phyloP scores from a whole-genome alignment of 2,888 invertebrate species.

The Acleris sparsana region DNA sequence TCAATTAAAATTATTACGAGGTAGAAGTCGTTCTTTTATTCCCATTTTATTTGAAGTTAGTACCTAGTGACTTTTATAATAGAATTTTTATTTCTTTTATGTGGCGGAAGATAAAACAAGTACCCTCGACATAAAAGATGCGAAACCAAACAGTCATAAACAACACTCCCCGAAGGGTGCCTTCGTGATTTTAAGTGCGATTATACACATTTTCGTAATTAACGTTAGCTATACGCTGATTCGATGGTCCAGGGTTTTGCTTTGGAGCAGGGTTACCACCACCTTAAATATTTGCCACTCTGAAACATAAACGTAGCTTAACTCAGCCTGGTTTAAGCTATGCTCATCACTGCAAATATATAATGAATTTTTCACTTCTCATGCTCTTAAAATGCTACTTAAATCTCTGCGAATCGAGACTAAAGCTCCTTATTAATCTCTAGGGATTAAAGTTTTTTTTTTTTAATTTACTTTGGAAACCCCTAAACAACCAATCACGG shows the following conservation, averaged over 20 bases:
- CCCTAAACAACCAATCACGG: too few relatives aligned
- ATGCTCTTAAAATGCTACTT: too few relatives aligned
- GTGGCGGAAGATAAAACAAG: constrained; percentile 22
- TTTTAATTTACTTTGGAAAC: too few relatives aligned
- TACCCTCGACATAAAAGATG: constrained; percentile 24
- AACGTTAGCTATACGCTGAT: constrained; percentile 11
- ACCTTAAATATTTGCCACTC: not conserved
- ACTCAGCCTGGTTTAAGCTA: too few relatives aligned
- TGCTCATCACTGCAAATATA: too few relatives aligned
- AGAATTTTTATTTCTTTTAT: constrained; percentile 8
- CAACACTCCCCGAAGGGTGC: constrained; percentile 26
- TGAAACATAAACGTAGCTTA: too few relatives aligned
- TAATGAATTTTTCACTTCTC: too few relatives aligned
- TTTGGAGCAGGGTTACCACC: not conserved
- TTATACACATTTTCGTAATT: constrained; percentile 29
- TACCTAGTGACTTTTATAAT: constrained; percentile 4
- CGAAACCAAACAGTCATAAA: constrained; percentile 25
- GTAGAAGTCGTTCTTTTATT: constrained; percentile 2
- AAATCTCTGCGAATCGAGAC: too few relatives aligned
- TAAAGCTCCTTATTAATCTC: too few relatives aligned
- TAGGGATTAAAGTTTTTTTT: too few relatives aligned
- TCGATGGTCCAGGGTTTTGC: constrained; percentile 12
- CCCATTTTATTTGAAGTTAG: constrained; percentile 7
- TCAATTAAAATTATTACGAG: too few relatives aligned
- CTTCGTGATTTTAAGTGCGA: constrained; percentile 22